Evolutionary conservation across 2,797 vertebrate species (phyloP), one percentile per base, ranked within the genome.

Genomic region (Gila robusta): DNA sequence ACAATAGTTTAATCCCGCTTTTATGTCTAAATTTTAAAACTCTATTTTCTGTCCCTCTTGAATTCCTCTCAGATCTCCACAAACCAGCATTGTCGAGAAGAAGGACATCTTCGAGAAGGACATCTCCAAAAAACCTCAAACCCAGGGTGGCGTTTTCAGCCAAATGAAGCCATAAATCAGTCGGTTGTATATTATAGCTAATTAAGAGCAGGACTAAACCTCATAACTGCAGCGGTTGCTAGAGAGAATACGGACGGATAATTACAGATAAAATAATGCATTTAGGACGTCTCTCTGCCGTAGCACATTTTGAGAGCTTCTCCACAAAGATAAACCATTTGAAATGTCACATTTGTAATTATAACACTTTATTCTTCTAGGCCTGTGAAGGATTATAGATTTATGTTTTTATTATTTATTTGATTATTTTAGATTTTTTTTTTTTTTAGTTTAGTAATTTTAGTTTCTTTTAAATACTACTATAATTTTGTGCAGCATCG

Each of bases 211-310:
- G 89, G 85, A 91, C 92, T 93, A 91, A 86, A 92, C 92, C 90
- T 87, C 89, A 91, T 85, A 90, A 81, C 85, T 90, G 52, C 91
- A 89, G 84, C 83, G 37, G 89, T 93, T 92, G 91, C 91, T 86
- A 90, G 90, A 72, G 76, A 67, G 81, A 93, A 92, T 91, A 83
- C 66, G 35, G 49, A 52, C 16, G 82, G 90, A 69, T 95, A 94
- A 95, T 95, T 94, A 95, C 90, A 92, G 73, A 93, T 91, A 90
- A 92, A 94, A 94, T 93, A 91, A 93, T 93, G 91, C 91, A 91
- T 92, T 91, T 90, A 89, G 91, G 89, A 86, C 85, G 84, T 90
- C 86, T 72, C 89, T 89, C 89, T 88, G 90, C 87, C 88, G 76
- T 89, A 82, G 91, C 83, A 69, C 89, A 59, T 88, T 92, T 91